Conservation (phyloP, 2,797 vertebrate genomes). For the Thaleichthys pacificus region DNA sequence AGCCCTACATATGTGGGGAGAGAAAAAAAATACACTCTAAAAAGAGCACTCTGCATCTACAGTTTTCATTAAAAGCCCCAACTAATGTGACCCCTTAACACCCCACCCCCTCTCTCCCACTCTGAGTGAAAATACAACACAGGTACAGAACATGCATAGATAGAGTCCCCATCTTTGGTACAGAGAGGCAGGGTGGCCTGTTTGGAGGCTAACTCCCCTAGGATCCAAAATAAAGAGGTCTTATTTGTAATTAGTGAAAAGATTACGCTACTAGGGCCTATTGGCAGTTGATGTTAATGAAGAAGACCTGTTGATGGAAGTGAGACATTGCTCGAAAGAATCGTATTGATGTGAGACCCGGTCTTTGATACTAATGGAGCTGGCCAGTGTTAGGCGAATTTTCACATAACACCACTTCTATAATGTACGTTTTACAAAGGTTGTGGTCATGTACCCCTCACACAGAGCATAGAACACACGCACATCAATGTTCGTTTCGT, state of each 20-base stretch:
- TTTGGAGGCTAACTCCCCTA: constrained; percentile 23
- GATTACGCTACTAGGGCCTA: constrained; percentile 64
- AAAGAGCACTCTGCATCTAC: constrained; percentile 26
- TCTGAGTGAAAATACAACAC: background rate
- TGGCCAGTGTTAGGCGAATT: too few relatives aligned
- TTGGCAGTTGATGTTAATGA: constrained; percentile 60
- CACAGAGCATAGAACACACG: too few relatives aligned
- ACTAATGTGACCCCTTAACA: background rate
- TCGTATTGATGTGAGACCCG: too few relatives aligned
- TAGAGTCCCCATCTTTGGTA: background rate
- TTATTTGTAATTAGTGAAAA: constrained; percentile 58
- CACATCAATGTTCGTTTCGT: too few relatives aligned
- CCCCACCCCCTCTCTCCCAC: too few relatives aligned
- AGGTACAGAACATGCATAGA: background rate
- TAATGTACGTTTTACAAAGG: too few relatives aligned
- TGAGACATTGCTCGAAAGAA: background rate
- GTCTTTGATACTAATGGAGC: too few relatives aligned
- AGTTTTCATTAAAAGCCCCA: constrained; percentile 36
- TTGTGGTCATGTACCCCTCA: too few relatives aligned
- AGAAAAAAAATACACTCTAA: constrained; percentile 2
- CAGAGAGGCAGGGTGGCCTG: constrained; percentile 11
- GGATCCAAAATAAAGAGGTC: constrained; percentile 39
- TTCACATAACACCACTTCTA: too few relatives aligned
- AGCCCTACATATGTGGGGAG: constrained; percentile 20
- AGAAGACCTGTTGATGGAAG: constrained; percentile 48